Base-by-base conservation (phyloP, 2,113 vertebrate genomes). In the Scomber scombrus region DNA sequence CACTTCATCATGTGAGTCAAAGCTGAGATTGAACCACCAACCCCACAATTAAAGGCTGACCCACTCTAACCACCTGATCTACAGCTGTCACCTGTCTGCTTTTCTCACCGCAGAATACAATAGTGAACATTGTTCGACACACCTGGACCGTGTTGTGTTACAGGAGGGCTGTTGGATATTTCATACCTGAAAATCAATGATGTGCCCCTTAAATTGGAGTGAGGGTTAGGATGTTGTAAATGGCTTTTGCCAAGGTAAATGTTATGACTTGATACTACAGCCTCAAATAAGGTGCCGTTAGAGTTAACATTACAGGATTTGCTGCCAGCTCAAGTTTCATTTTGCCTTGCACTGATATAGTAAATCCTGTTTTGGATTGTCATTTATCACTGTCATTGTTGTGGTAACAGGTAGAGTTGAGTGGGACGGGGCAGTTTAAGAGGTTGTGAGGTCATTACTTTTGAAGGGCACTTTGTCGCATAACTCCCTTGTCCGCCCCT, bases 371-470 rank as follows among this genome's bases (percentile, higher is more conserved):
- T 89, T 79, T 75, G 84, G 85, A 83, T 74, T 74, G 68, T 80
- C 51, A 82, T 89, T 90, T 88, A 77, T 93, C 89, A 84, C 85
- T 88, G 84, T 85, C 89, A 87, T 85, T 89, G 89, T 84, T 92
- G 85, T 84, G 75, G 85, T 90, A 90, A 90, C 84, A 82, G 90
- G 82, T 88, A 85, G 52, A 84, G 72, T 66, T 72, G 62, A 69
- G n/a, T 29, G 21, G n/a, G 40, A 6, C 23, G 7, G 61, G 58
- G 6, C 1, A 23, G 23, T 56, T 26, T 16, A 56, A 21, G 43
- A 60, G 21, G 54, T 51, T 66, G 79, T 63, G 23, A 85, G 85
- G 85, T 68, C 82, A 67, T 73, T 84, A 46, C 63, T 50, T 72
- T 62, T 87, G 83, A 91, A 89, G 86, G 88, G 34, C 86, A 80